These are phyloP conservation scores for Lutjanus erythropterus DNA, from an alignment of 2,113 vertebrate genomes.

Conservation along the genomic window DNA sequence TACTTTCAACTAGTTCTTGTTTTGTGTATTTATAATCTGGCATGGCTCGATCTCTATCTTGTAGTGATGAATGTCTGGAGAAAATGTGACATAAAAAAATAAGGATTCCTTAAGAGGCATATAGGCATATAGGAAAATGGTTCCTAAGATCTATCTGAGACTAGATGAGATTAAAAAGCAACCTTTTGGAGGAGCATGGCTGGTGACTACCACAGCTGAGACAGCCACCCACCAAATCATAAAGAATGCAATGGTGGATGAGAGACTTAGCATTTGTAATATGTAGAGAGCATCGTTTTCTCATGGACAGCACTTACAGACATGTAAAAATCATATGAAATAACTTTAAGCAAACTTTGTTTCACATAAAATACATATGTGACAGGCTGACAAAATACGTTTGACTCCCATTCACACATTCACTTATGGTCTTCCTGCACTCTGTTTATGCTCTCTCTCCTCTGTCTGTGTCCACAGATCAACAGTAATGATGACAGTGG, in stretches of 20 bases:
- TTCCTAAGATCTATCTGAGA: neutral
- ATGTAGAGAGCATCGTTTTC: too few species aligned
- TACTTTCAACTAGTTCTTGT: neutral
- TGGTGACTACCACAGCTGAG: too few species aligned
- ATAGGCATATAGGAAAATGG: neutral
- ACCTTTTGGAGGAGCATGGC: too few species aligned
- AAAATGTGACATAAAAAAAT: neutral
- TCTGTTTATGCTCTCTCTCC: neutral
- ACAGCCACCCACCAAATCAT: too few species aligned
- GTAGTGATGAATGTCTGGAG: neutral
- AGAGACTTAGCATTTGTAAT: too few species aligned
- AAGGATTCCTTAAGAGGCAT: too few species aligned
- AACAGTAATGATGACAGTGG: conserved; percentile 91
- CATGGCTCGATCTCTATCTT: neutral
- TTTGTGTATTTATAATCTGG: neutral
- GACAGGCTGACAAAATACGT: neutral
- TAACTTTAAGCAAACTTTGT: too few species aligned
- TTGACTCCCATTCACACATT: neutral
- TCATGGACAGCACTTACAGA: too few species aligned
- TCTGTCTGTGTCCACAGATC: conserved; percentile 81
- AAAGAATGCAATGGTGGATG: too few species aligned
- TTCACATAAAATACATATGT: too few species aligned
- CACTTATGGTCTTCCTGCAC: neutral
- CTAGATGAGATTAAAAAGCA: too few species aligned
- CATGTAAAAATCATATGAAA: too few species aligned